Evolutionary conservation across 2,888 invertebrate genomes (phyloP).

Genomic region (Tenthredo amoena): DNA sequence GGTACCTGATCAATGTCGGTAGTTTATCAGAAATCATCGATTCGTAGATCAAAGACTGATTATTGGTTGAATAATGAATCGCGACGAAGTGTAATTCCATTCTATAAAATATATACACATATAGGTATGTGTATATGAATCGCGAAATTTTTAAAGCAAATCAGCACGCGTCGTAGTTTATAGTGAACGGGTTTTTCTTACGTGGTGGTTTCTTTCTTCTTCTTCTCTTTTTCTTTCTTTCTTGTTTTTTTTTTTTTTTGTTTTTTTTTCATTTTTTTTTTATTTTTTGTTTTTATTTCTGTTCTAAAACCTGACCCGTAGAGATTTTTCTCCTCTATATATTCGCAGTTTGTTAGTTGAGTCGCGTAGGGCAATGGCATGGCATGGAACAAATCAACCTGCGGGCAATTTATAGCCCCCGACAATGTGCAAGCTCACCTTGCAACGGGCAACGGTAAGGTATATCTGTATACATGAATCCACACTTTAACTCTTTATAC

Average conservation of each 20-base stretch:
- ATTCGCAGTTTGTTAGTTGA: slow-evolving; percentile 38
- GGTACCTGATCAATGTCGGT: background rate
- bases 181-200: slow-evolving; percentile 14
- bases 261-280: background rate
- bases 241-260: background rate
- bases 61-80: background rate
- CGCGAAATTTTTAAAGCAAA: background rate
- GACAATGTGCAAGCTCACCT: slow-evolving; percentile 63
- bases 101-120: no score
- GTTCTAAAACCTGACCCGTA: slow-evolving; percentile 31
- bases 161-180: slow-evolving; percentile 5
- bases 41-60: background rate
- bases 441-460: slow-evolving; percentile 54
- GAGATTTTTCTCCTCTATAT: background rate
- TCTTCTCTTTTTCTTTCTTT: background rate
- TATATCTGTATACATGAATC: background rate
- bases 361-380: slow-evolving; percentile 45
- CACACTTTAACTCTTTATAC: slow-evolving; percentile 24
- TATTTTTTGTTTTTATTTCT: background rate
- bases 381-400: slow-evolving; percentile 48
- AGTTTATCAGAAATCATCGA: background rate
- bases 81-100: background rate
- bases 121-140: background rate
- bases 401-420: slow-evolving; percentile 59
- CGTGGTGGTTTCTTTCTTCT: background rate